Base-by-base conservation (phyloP, 2,797 vertebrate species). In the Esox masquinongy region DNA sequence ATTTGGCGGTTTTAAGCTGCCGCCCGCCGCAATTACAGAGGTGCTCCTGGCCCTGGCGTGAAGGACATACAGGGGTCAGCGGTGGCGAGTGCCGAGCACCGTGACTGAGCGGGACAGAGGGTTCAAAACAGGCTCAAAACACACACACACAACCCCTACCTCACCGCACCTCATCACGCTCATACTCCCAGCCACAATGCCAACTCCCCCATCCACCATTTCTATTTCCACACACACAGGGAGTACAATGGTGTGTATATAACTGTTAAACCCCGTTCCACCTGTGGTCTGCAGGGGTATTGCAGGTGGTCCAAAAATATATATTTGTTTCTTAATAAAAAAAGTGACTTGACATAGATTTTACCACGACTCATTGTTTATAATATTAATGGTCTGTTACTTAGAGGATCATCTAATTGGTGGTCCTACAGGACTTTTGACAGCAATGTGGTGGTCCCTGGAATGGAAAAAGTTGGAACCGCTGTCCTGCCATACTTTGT, bases 1-100 rank as follows among this genome's bases (percentile, higher is more conserved):
- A 94, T 93, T 93, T 91, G 90, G 85, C 88, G 88, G 91, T 93
- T 93, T 93, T 92, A 93, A 94, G 91, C 89, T 79, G 84, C 86
- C 77, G 74, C 87, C 88, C 86, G 68, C 80, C 61, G 75, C 91
- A 88, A 92, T 93, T 93, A 93, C 89, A 84, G 78, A 88, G 87
- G 87, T 88, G 91, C 90, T 91, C 90, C 90, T 90, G 86, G 86
- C 83, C 90, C 85, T 85, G 74, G 88, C 81, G 86, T 93, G 90
- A 91, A 94, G 93, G 94, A 94, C 89, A 84, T 73, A 84, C 86
- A 89, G 91, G 90, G 93, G 90, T 93, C 84, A 93, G 88, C 82
- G 3, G 43, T 24, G 68, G 39, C 14, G 39, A 63, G 24, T 2
- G 67, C 49, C 86, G 89, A 91, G 91, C 76, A 9, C 92, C 93